A percentile compares a stretch with the other conserved stretches of the same genome.
Evolutionary conservation across 2,113 vertebrate species (phyloP).

Genomic region (Oceanites oceanicus): DNA sequence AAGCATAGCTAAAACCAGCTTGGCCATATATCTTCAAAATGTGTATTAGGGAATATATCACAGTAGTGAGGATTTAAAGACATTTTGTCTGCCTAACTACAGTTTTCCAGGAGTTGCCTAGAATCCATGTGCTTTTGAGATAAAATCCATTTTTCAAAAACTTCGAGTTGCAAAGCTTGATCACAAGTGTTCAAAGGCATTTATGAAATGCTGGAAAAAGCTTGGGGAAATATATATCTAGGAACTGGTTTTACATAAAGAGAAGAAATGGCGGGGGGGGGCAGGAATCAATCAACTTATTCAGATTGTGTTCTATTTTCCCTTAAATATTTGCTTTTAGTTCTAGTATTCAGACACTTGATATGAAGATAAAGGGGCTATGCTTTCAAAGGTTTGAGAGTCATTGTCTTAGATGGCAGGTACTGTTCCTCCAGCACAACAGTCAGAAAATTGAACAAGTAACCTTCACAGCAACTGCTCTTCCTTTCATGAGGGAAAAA

Average conservation of each 20-base stretch:
- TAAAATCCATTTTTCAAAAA: neutral
- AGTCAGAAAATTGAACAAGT: neutral
- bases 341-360: neutral
- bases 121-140: neutral
- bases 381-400: neutral
- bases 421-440: neutral
- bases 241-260: neutral
- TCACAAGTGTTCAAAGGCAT: neutral
- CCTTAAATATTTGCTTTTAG: neutral
- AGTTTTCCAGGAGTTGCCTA: neutral
- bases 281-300: neutral
- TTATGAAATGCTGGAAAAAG: neutral
- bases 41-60: neutral
- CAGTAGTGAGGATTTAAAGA: neutral
- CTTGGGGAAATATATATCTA: neutral
- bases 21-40: neutral
- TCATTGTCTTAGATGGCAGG: neutral
- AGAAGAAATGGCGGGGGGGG: neutral
- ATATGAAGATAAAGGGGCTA: neutral
- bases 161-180: neutral
- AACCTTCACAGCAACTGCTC: neutral
- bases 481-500: neutral
- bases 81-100: neutral
- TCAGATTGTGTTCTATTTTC: neutral
- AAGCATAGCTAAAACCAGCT: neutral